Evolutionary conservation across 2,888 invertebrate species (phyloP).

Genomic region (Timandra comae): DNA sequence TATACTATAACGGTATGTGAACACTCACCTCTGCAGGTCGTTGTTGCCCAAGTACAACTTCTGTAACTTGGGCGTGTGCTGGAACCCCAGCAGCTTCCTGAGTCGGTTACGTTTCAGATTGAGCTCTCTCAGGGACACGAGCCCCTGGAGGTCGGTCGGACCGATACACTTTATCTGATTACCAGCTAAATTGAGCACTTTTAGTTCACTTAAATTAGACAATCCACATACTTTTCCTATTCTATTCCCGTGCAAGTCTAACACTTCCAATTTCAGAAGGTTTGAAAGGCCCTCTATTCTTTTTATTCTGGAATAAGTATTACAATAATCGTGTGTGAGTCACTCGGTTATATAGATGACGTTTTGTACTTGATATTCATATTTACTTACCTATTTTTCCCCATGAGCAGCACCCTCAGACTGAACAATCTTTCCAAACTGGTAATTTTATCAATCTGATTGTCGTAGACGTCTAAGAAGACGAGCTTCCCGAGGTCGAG

Average conservation of each 20-base stretch:
- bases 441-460: conserved; percentile 92
- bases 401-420: conserved; percentile 90
- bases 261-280: conserved; percentile 87
- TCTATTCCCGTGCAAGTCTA: conserved; percentile 96
- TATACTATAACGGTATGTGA: too few relatives aligned
- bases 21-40: conserved; percentile 77
- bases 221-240: conserved; percentile 85
- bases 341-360: too few relatives aligned
- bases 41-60: conserved; percentile 91
- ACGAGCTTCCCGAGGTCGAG: conserved; percentile 84
- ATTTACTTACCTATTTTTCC: conserved; percentile 87
- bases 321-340: too few relatives aligned
- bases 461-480: conserved; percentile 95
- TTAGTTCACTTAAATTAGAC: conserved; percentile 82
- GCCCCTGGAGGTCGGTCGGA: conserved; percentile 85
- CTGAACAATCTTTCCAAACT: conserved; percentile 86
- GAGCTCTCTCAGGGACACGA: conserved; percentile 87
- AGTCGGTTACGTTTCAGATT: conserved; percentile 92
- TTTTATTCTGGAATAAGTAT: conserved; percentile 78
- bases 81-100: conserved; percentile 87
- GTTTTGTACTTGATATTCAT: not conserved
- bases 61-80: conserved; percentile 84
- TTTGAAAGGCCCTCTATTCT: conserved; percentile 85
- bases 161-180: conserved; percentile 90
- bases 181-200: conserved; percentile 94